Base-by-base conservation (phyloP, 1,140 invertebrate species). In the Ips typographus region DNA sequence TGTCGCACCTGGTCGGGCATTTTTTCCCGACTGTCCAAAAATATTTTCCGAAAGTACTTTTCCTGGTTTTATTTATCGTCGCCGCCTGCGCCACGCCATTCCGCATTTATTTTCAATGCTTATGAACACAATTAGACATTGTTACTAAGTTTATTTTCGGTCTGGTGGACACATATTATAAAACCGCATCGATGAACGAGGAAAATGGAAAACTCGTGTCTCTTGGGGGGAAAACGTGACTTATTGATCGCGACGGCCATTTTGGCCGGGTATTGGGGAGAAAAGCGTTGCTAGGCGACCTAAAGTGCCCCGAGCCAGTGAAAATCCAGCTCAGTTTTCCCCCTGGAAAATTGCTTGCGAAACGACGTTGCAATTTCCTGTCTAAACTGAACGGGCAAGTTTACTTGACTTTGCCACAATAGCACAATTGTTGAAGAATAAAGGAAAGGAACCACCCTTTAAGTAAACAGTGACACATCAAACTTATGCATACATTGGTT, bases 11-110 rank as follows among this genome's bases (percentile, higher is more conserved):
- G 66, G 66, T 41, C 49, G 51, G 38, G 41, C 66, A 68, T 68
- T 68, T 68, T 68, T 68, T 68, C 56, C 63, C 65, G 41, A 59
- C 38, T 59, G 65, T 68, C 55, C 66, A 62, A 68, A 68, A 68
- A 68, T 68, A 68, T 8, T 62, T 52, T 62, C 56, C 58, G 5
- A 66, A 53, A 66, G 56, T 40, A 44, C 65, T 66, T 59, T 58
- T 57, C 56, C 43, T 57, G 38, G 40, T 66, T 38, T 65, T 65
- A 59, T 66, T 66, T 66, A 66, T 66, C 51, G 55, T 49, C 22
- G 37, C 7, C 41, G 60, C 22, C 60, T 62, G 60, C 39, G 36
- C 41, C 57, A 41, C 47, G 42, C 2, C n/a, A 2, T 36, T 59
- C 53, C 22, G 38, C 6, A 39, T 7, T 7, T 39, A 56, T 5